Evolutionary conservation across 2,888 invertebrate species (phyloP), one percentile per base, ranked within the genome.

Genomic region (Idaea straminata): DNA sequence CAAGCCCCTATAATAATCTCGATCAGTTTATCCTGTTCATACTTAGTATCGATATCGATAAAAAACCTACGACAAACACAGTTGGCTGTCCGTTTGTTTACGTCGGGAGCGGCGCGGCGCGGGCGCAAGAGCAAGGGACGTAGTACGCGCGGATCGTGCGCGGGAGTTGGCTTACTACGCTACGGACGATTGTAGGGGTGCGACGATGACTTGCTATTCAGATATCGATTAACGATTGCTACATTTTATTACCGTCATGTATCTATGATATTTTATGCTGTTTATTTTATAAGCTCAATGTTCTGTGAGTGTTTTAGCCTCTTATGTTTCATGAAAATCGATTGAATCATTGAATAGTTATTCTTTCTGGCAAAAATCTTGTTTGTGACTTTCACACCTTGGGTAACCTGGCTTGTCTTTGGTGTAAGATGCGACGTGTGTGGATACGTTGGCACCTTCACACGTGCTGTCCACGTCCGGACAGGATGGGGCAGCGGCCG

Each of bases 111-210:
- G 47, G 74, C 73, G 47, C 7, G 5, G 47, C 10, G 47, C 47
- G 47, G 10, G 47, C 47, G 47, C 47, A 25, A 25, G 76, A 83
- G 84, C 86, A 85, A 85, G 82, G 79, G 80, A 82, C 86, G 89
- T 89, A 88, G 88, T 89, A 87, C 86, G 82, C 84, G 76, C 64
- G 75, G 69, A 74, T 75, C 68, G 76, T 64, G 79, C 74, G 79
- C 70, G 74, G 63, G 69, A 47, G 47, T 47, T 13, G 65, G 66
- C 72, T 86, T 88, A 88, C 90, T 89, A 88, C 85, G 84, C 83
- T 86, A 88, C 79, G 81, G 74, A 74, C 73, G 74, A 69, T n/a
- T 34, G 13, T 38, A 68, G 66, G 64, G 67, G 60, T 68, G 66
- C 35, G 66, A 57, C 58, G 57, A 66, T 64, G 64, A 61, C 61